These are phyloP conservation scores for Hippopotamyrus pictus DNA, from an alignment of 2,797 vertebrate species.

Conservation along the genomic window DNA sequence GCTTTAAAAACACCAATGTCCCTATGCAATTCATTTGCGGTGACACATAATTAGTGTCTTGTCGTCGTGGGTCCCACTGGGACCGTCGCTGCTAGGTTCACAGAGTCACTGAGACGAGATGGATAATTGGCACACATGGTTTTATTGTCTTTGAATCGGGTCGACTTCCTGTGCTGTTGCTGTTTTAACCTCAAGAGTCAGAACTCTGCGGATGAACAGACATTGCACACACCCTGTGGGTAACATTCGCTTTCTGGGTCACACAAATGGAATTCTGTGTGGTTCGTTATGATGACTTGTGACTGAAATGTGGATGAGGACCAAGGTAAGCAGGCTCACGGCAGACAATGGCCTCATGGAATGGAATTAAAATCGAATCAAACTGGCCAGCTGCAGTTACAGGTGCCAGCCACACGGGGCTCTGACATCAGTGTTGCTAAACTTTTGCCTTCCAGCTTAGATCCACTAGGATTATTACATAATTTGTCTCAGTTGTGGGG, in stretches of 20 bases:
- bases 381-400: conserved; percentile 23
- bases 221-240: conserved; percentile 12
- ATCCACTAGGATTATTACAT: not conserved
- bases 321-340: conserved; percentile 32
- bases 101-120: conserved; percentile 4
- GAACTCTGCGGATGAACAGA: conserved; percentile 16
- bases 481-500: not conserved
- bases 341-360: conserved; percentile 25
- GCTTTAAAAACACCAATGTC: not conserved
- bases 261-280: conserved; percentile 12
- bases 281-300: not conserved
- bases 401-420: not conserved
- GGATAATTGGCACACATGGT: not conserved
- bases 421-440: not conserved
- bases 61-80: not conserved
- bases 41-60: not conserved
- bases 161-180: conserved; percentile 17
- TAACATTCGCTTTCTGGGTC: conserved; percentile 3
- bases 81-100: not conserved
- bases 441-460: not conserved
- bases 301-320: conserved; percentile 25
- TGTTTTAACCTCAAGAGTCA: conserved; percentile 30
- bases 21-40: not conserved
- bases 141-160: conserved; percentile 28
- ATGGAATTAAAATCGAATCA: not conserved